A percentile compares a stretch with the other conserved stretches of the same genome.
Evolutionary conservation across 2,113 vertebrate genomes (phyloP).

Genomic region (Cololabis saira): DNA sequence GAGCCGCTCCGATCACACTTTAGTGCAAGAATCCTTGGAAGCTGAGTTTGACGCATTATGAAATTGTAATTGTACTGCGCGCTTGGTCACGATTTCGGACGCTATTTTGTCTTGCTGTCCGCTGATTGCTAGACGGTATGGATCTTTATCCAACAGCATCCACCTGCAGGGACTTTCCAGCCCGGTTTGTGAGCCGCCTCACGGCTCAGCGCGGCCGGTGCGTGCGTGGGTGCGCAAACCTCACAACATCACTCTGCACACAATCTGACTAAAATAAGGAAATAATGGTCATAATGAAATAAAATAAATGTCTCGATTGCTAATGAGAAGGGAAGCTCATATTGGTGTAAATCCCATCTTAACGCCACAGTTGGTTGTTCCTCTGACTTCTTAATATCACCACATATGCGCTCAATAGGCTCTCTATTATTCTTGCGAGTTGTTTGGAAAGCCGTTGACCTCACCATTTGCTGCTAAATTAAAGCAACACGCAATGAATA

Average conservation of each 20-base stretch:
- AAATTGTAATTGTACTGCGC: slow-evolving; percentile 6
- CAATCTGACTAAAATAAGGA: not conserved
- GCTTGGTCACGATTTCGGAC: slow-evolving; percentile 43
- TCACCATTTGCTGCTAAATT: slow-evolving; percentile 38
- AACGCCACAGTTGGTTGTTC: slow-evolving; percentile 42
- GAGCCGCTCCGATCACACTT: slow-evolving; percentile 45
- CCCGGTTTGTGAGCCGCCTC: slow-evolving; percentile 45
- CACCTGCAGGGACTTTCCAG: slow-evolving; percentile 47
- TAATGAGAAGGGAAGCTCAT: slow-evolving; percentile 9
- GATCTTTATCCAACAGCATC: slow-evolving; percentile 38
- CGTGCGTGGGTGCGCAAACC: slow-evolving; percentile 64
- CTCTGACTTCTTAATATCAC: slow-evolving; percentile 6
- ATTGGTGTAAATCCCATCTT: slow-evolving; percentile 9
- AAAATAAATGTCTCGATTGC: not conserved
- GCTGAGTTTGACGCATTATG: slow-evolving; percentile 40
- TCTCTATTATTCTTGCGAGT: slow-evolving; percentile 16
- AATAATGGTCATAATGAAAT: not conserved
- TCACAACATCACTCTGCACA: slow-evolving; percentile 25
- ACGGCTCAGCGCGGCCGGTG: slow-evolving; percentile 36
- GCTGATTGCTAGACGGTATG: slow-evolving; percentile 30
- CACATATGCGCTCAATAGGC: not conserved
- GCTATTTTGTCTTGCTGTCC: slow-evolving; percentile 25
- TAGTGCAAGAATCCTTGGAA: slow-evolving; percentile 28
- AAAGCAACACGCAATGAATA: slow-evolving; percentile 41
- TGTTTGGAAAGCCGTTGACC: slow-evolving; percentile 27